Evolutionary conservation across 2,797 vertebrate species (phyloP), one percentile per base, ranked within the genome.

Genomic region (Moxostoma hubbsi): DNA sequence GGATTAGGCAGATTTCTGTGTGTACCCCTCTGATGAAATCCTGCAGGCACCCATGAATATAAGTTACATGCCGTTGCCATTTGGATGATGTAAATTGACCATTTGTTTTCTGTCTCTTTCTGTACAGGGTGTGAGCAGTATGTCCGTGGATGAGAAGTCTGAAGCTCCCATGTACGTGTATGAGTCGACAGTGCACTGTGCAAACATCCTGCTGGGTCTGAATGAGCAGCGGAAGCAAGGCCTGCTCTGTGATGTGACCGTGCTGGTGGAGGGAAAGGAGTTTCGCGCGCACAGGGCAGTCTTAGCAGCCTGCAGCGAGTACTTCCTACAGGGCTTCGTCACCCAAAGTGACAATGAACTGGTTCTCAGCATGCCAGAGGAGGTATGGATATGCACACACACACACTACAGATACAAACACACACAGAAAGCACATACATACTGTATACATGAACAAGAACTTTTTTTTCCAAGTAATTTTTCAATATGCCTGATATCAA

Each of bases 91-190:
- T 4, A 36, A 36, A 36, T 36, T 36, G 36, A 36, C 36, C 36
- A 36, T 5, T 36, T 36, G 36, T 3, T 36, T 64, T 36, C 36
- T 36, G 36, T 93, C 88, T 87, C 90, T 94, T 69, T 92, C 75
- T 93, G 87, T 94, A 83, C 93, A 99, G 98, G 96, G 96, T 94
- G 95, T 97, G 94, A 98, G 97, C 97, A 97, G 97, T 94, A 99
- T 99, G 97, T 99, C 98, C 95, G 95, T 97, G 96, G 97, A 98
- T 98, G 97, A 97, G 96, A 97, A 97, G 96, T 94, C 96, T 96
- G 97, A 97, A 96, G 97, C 96, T 94, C 96, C 97, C 94, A 98
- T 98, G 97, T 99, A 98, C 91, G 97, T 99, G 93, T 99, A 99
- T 98, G 97, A 99, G 96, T 99, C 98, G 92, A 98, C 97, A 84